Percentiles rank a stretch among this genome's conserved stretches.
phyloP scores from a whole-genome alignment of 1,140 invertebrate species.

The Heterodera carotae region DNA sequence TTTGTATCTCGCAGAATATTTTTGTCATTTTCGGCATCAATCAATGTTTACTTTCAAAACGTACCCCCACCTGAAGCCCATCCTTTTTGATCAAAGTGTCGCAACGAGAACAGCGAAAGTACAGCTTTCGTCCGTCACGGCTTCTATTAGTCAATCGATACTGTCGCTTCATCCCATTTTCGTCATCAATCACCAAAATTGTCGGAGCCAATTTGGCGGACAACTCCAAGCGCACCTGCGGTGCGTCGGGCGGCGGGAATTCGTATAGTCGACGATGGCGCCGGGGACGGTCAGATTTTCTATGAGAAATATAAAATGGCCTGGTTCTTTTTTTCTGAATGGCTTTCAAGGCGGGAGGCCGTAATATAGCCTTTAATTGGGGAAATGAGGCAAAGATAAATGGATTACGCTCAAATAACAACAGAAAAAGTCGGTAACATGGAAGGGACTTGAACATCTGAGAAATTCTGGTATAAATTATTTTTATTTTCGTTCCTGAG shows the following conservation, averaged over 20 bases:
- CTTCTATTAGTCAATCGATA: conserved; percentile 51
- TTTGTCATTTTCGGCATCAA: too few relatives aligned
- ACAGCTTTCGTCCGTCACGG: conserved; percentile 49
- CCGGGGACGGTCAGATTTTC: conserved; percentile 2
- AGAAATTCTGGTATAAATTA: too few relatives aligned
- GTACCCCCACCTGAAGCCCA: conserved; percentile 17
- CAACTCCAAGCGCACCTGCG: conserved; percentile 45
- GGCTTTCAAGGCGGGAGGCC: too few relatives aligned
- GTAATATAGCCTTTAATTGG: too few relatives aligned
- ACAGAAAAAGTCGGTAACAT: too few relatives aligned
- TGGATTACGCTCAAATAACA: too few relatives aligned
- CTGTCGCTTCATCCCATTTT: conserved; percentile 52
- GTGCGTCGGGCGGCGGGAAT: conserved; percentile 22
- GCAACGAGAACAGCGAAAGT: conserved; percentile 53
- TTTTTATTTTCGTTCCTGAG: too few relatives aligned
- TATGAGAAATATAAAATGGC: too few relatives aligned
- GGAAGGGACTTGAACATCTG: too few relatives aligned
- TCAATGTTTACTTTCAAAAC: background rate
- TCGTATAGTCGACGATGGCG: conserved; percentile 27
- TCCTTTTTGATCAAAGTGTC: conserved; percentile 53
- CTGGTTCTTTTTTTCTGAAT: too few relatives aligned
- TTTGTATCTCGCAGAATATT: too few relatives aligned
- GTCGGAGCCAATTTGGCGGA: conserved; percentile 52
- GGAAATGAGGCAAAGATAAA: too few relatives aligned
- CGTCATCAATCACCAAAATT: conserved; percentile 52